phyloP scores from a whole-genome alignment of 2,888 invertebrate genomes.

The Octonoba sinensis region DNA sequence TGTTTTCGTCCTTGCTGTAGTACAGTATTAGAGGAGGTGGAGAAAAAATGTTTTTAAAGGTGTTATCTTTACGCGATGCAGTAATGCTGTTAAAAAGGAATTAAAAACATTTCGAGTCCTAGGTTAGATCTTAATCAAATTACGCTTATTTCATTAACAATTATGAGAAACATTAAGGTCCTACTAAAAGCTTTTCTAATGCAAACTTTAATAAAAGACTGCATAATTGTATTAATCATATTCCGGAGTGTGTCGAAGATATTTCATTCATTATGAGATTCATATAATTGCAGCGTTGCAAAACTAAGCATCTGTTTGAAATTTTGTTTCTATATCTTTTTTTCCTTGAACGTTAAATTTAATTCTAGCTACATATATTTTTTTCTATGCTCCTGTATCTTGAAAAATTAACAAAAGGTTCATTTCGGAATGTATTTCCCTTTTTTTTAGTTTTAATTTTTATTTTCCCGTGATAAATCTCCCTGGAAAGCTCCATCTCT shows the following conservation, averaged over 20 bases:
- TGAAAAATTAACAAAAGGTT: no score
- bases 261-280: conserved; percentile 52
- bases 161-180: conserved; percentile 56
- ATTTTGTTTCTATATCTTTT: conserved; percentile 35
- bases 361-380: no score
- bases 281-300: conserved; percentile 42
- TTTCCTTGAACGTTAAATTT: not conserved
- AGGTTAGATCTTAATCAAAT: conserved; percentile 48
- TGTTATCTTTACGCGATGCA: conserved; percentile 10
- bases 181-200: conserved; percentile 59
- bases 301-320: conserved; percentile 12
- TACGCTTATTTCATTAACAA: conserved; percentile 61
- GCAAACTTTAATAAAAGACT: conserved; percentile 31
- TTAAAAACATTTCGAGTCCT: conserved; percentile 36
- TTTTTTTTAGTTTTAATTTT: no score
- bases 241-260: conserved; percentile 27
- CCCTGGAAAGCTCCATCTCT: no score
- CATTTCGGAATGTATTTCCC: no score
- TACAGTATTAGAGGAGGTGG: not conserved
- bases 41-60: conserved; percentile 17
- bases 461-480: no score
- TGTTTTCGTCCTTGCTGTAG: conserved; percentile 9
- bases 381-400: no score
- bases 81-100: conserved; percentile 28
- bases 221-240: conserved; percentile 60